Base-by-base conservation (phyloP, 2,888 invertebrate genomes). In the Clitarchus hookeri region DNA sequence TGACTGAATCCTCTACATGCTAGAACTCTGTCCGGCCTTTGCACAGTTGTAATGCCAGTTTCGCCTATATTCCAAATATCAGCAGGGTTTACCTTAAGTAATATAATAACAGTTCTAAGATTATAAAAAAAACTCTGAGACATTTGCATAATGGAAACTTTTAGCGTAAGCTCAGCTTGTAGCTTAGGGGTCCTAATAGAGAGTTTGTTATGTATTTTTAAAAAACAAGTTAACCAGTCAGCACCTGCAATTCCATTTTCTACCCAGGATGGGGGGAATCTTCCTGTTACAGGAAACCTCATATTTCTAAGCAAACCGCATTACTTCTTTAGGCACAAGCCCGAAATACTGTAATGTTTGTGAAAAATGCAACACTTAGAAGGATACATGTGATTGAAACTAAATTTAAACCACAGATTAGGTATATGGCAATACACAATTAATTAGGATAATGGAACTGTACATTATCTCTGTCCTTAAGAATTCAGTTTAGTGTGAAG, bases 91-190 rank as follows among this genome's bases (percentile, higher is more conserved):
- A 86, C 12, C 0, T 86, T 84, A 13, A 48, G 78, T 48, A 27
- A 25, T 19, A 85, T 80, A 27, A 86, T 79, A 26, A 86, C 86
- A n/a, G n/a, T n/a, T 26, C 6, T 48, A 19, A 87, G 82, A 82
- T 87, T 87, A n/a, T 86, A 44, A 84, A 94, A n/a, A 92, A 79
- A 93, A 93, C 0, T 94, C 93, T 87, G 93, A 91, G 84, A 94
- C 91, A 87, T 89, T 90, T 16, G 82, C 85, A 84, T 86, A 44
- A 85, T 90, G 90, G 86, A 90, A 90, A 83, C 87, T 88, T 8
- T 89, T 88, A 0, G 88, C 89, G 85, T 89, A 77, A 23, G 90
- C 88, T n/a, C 89, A 86, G 82, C 89, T 90, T 0, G 90, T 90
- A 9, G 89, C 88, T 88, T 90, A 4, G 88, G 90, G 54, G 79